Percentiles rank a stretch among this genome's conserved stretches.
These are phyloP conservation scores for Trypoxylus dichotomus DNA, from an alignment of 1,140 invertebrate species.

Conservation along the genomic window DNA sequence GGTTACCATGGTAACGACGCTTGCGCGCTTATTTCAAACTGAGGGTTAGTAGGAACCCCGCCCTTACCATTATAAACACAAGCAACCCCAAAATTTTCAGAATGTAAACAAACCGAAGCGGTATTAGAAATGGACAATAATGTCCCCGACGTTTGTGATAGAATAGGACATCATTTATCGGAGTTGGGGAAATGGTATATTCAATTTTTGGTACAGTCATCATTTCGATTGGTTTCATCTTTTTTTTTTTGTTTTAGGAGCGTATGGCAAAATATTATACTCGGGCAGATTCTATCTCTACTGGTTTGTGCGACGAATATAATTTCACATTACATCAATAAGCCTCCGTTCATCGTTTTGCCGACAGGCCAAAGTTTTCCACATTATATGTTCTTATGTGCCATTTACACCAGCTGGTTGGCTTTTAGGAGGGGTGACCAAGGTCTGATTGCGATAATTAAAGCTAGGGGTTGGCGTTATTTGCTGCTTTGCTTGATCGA, in stretches of 20 bases:
- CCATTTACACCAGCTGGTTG: slow-evolving; percentile 75
- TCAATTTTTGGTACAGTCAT: neutral
- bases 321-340: slow-evolving; percentile 74
- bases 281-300: slow-evolving; percentile 76
- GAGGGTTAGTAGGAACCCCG: slow-evolving; percentile 41
- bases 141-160: slow-evolving; percentile 61
- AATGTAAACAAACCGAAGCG: slow-evolving; percentile 13
- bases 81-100: neutral
- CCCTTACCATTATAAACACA: slow-evolving; percentile 36
- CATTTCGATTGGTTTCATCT: slow-evolving; percentile 24
- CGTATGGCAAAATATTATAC: slow-evolving; percentile 73
- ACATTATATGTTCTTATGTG: slow-evolving; percentile 76
- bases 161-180: slow-evolving; percentile 66
- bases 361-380: slow-evolving; percentile 80
- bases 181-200: slow-evolving; percentile 67
- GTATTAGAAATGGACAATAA: slow-evolving; percentile 44
- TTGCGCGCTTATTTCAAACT: slow-evolving; percentile 39
- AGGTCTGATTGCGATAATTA: slow-evolving; percentile 67
- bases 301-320: slow-evolving; percentile 76
- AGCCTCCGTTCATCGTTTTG: slow-evolving; percentile 68
- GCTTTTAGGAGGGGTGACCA: slow-evolving; percentile 67
- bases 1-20: slow-evolving; percentile 22
- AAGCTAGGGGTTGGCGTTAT: slow-evolving; percentile 72
- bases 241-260: slow-evolving; percentile 57
- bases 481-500: slow-evolving; percentile 75